Evolutionary conservation across 2,797 vertebrate genomes (phyloP), one percentile per base, ranked within the genome.

Genomic region (Melanotaenia maccullochi): DNA sequence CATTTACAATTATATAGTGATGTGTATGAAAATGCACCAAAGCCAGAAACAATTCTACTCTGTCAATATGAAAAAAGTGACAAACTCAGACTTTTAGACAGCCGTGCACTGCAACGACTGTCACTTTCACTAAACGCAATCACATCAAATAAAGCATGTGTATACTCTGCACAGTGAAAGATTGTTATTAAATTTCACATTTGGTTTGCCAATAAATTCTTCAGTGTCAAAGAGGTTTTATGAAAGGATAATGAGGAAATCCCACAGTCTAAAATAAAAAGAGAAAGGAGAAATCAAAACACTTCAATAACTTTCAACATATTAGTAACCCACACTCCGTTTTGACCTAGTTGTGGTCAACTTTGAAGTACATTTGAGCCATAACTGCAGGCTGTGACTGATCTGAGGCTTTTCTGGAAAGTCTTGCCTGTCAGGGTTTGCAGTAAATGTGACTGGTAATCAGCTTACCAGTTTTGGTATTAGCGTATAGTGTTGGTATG

Each of bases 401-500:
- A 56, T 16, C 30, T 32, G 55, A 69, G 68, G 69, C 59, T 83
- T 83, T 85, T n/a, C 30, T 61, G 47, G 58, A 63, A 76, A 87
- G 78, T 64, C 82, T 54, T 65, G 86, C 78, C 51, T 61, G 71
- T 70, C 73, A 73, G 68, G 64, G 56, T 61, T 47, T 73, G 56
- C 64, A 28, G 68, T 4, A 58, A 92, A 79, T 89, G 88, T 85
- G 87, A 90, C 82, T 60, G 40, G 14, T 90, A 90, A 93, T 90
- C 82, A 83, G 87, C 83, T 93, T 92, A 85, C 67, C 68, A 16
- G 32, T 33, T 33, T 33, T 33, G 32, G 32, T 33, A 33, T 33
- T 33, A 33, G 32, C 65, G 78, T 72, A 81, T 61, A 83, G 75
- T 89, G 79, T 77, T 82, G 84, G 78, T 70, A 79, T 82, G 86